These are phyloP conservation scores for Dyspetes luteomarginatus DNA, from an alignment of 2,888 invertebrate species.

Conservation along the genomic window DNA sequence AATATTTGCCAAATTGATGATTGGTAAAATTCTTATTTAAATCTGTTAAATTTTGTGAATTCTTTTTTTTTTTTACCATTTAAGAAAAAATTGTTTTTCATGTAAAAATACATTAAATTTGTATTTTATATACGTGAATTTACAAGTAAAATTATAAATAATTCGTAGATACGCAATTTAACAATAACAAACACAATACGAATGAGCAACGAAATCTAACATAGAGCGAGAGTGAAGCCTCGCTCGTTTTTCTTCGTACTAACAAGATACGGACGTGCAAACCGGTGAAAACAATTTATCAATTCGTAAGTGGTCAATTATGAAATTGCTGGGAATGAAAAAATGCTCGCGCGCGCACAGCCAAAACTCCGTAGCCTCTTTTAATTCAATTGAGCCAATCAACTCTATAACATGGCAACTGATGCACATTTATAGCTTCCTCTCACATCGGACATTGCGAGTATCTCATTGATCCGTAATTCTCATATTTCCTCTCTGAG, in stretches of 20 bases:
- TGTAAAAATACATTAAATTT: too few species aligned
- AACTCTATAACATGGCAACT: slow-evolving; percentile 67
- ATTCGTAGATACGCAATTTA: background rate
- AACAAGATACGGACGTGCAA: slow-evolving; percentile 78
- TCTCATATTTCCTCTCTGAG: too few species aligned
- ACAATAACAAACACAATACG: background rate
- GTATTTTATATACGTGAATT: too few species aligned
- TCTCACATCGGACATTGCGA: background rate
- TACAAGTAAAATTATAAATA: too few species aligned
- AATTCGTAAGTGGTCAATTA: slow-evolving; percentile 80
- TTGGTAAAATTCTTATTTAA: too few species aligned
- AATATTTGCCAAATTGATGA: too few species aligned
- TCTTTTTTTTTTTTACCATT: too few species aligned
- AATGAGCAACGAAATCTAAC: too few species aligned
- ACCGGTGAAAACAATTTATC: slow-evolving; percentile 81
- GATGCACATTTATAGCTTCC: too few species aligned
- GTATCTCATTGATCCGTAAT: background rate
- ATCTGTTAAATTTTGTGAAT: too few species aligned
- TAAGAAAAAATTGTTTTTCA: too few species aligned
- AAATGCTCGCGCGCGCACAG: slow-evolving; percentile 70
- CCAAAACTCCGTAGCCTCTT: slow-evolving; percentile 63
- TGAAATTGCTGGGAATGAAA: slow-evolving; percentile 78
- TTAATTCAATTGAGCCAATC: slow-evolving; percentile 82
- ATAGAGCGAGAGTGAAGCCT: background rate
- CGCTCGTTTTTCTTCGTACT: slow-evolving; percentile 49